These are phyloP conservation scores for Ophioderma brevispina DNA, from an alignment of 35 echinoderm and acorn worm species.

Conservation along the genomic window DNA sequence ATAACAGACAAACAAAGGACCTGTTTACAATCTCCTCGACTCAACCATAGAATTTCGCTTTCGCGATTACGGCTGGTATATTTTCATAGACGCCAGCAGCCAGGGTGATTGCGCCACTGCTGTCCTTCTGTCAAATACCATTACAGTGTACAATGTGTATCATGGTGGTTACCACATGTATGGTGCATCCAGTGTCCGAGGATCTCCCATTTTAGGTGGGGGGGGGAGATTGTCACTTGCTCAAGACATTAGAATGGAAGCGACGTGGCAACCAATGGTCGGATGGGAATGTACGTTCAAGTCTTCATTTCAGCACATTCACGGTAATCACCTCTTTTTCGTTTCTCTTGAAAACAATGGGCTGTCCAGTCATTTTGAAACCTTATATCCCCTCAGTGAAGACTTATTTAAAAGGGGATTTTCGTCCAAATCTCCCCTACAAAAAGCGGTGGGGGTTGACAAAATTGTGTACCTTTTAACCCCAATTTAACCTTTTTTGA, in stretches of 20 bases:
- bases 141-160: constrained; percentile 52
- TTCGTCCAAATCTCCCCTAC: no score
- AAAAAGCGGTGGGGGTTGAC: no score
- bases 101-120: constrained; percentile 31
- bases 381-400: no score
- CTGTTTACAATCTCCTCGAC: no score
- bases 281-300: constrained; percentile 71
- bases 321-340: constrained; percentile 29
- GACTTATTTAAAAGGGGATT: no score
- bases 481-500: no score
- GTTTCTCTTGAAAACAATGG: no score
- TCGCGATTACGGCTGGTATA: constrained; percentile 83
- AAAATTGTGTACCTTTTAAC: no score
- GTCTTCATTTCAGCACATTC: constrained; percentile 61
- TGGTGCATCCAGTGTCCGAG: constrained; percentile 53
- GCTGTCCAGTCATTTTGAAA: no score
- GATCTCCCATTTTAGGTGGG: constrained; percentile 53
- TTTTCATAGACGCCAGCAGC: constrained; percentile 64
- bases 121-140: constrained; percentile 50
- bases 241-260: constrained; percentile 63
- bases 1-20: no score
- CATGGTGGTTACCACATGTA: constrained; percentile 98
- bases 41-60: no score
- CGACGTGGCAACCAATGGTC: constrained; percentile 79
- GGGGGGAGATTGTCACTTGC: background rate